Evolutionary conservation across 2,797 vertebrate species (phyloP).

Genomic region (Lepus oiostolus): DNA sequence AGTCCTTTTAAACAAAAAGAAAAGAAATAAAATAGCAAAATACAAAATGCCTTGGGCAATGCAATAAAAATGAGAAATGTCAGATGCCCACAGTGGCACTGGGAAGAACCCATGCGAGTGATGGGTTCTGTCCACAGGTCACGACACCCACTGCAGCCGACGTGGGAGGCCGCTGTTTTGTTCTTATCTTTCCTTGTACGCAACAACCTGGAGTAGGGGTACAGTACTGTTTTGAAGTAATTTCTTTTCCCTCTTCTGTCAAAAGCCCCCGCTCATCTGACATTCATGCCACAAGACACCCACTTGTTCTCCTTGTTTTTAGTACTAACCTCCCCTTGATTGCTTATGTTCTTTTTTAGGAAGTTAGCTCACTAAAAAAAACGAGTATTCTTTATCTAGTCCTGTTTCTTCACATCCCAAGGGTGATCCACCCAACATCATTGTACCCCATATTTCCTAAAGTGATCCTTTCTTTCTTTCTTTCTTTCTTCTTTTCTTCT

Average conservation of each 20-base stretch:
- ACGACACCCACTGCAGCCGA: background rate
- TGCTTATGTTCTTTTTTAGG: background rate
- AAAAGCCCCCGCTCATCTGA: background rate
- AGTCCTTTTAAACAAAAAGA: background rate
- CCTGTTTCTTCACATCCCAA: background rate
- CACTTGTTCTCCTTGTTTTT: background rate
- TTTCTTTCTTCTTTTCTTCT: too few species aligned
- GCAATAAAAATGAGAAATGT: background rate
- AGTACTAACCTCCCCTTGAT: background rate
- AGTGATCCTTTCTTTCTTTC: too few species aligned
- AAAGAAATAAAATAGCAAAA: constrained; percentile 38
- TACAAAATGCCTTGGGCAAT: background rate
- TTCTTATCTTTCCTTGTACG: background rate
- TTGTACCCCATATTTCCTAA: too few species aligned
- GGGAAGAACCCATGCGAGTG: background rate
- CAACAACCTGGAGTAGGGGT: background rate
- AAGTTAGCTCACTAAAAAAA: background rate
- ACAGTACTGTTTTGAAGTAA: background rate
- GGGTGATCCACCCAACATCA: background rate
- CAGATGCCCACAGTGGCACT: background rate
- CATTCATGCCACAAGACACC: background rate
- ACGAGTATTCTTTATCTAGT: background rate
- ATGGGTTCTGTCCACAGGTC: background rate
- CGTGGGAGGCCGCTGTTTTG: background rate
- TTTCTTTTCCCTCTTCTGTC: background rate